phyloP scores from a whole-genome alignment of 2,888 invertebrate genomes.

The Tachina fera region DNA sequence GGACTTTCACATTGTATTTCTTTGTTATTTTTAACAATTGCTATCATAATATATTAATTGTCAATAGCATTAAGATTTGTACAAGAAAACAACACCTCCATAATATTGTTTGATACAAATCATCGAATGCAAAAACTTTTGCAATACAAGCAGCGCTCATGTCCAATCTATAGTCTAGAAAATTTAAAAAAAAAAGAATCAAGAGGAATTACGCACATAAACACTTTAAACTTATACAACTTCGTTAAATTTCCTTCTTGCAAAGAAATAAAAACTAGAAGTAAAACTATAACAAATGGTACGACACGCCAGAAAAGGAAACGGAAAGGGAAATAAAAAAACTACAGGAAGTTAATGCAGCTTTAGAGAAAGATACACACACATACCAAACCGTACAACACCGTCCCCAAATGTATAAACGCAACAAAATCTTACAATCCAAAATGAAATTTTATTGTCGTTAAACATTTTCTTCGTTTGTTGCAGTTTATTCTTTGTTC shows the following conservation, averaged over 20 bases:
- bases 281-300: constrained; percentile 30
- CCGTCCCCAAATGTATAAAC: background rate
- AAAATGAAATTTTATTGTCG: constrained; percentile 54
- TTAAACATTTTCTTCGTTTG: constrained; percentile 53
- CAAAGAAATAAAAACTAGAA: background rate
- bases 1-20: background rate
- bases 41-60: constrained; percentile 50
- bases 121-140: background rate
- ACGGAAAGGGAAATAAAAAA: constrained; percentile 57
- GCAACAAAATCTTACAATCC: constrained; percentile 58
- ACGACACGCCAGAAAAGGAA: constrained; percentile 32
- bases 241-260: constrained; percentile 37
- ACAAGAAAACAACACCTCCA: constrained; percentile 25
- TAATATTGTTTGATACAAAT: constrained; percentile 1
- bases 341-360: constrained; percentile 29
- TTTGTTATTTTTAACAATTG: background rate
- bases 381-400: background rate
- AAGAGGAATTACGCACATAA: background rate
- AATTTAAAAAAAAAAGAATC: background rate
- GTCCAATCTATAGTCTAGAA: background rate
- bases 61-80: constrained; percentile 47
- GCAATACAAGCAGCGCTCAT: background rate
- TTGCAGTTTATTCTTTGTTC: constrained; percentile 30
- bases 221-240: constrained; percentile 6
- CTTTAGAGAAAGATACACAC: constrained; percentile 14